phyloP scores from a whole-genome alignment of 2,113 vertebrate genomes.

The Phrynosoma blainvillii region DNA sequence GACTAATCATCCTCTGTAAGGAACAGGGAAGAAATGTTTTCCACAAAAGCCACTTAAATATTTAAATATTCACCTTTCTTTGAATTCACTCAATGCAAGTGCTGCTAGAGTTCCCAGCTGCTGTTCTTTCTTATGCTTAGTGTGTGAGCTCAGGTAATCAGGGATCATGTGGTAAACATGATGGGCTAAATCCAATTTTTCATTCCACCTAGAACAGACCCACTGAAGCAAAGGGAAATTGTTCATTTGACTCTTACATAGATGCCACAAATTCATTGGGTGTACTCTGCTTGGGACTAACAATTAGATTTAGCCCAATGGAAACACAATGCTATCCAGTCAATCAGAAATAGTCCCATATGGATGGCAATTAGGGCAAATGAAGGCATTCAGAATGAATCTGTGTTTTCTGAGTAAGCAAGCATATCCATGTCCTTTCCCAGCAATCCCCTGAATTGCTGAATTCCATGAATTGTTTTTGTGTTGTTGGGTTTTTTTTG shows the following conservation, averaged over 20 bases:
- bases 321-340: neutral
- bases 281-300: too few species aligned
- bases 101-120: neutral
- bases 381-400: neutral
- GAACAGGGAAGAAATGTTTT: neutral
- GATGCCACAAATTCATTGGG: too few species aligned
- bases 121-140: too few species aligned
- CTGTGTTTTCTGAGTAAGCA: neutral
- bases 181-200: neutral
- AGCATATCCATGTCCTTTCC: neutral
- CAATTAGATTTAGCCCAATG: too few species aligned
- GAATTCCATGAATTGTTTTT: neutral
- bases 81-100: neutral
- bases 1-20: neutral
- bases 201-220: too few species aligned
- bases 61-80: neutral
- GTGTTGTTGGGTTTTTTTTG: neutral
- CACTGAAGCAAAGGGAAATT: too few species aligned
- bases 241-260: too few species aligned
- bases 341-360: neutral
- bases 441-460: neutral
- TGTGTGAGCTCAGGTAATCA: neutral
- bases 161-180: neutral
- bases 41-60: too few species aligned
- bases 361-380: neutral